Conservation (phyloP, 2,113 vertebrate species). For the Todiramphus saurophagus region DNA sequence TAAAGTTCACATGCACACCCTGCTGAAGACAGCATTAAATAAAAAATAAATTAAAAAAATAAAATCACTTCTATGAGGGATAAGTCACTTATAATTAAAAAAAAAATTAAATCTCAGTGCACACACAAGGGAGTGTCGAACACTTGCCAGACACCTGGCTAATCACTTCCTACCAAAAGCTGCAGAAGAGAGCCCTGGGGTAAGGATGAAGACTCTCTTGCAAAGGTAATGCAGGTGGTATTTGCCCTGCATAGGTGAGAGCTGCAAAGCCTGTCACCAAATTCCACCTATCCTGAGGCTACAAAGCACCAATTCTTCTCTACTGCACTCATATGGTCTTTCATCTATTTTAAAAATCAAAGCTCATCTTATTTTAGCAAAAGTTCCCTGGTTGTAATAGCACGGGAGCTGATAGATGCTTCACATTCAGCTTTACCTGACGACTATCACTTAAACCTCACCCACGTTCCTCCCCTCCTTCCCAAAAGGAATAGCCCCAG, state of each 20-base stretch:
- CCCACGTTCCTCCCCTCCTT: background rate
- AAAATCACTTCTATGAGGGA: background rate
- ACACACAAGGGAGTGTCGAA: background rate
- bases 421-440: background rate
- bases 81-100: slow-evolving; percentile 45
- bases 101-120: background rate
- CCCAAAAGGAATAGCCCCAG: background rate
- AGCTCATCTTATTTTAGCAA: background rate
- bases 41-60: background rate
- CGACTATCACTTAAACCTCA: background rate
- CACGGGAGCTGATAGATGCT: background rate
- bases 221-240: background rate
- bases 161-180: background rate
- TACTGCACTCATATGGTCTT: background rate
- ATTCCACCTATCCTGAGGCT: background rate
- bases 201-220: background rate
- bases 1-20: slow-evolving; percentile 57
- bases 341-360: background rate
- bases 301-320: background rate
- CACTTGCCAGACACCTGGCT: background rate
- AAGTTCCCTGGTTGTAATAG: background rate
- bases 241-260: background rate
- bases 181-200: background rate
- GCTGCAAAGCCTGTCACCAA: background rate
- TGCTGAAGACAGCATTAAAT: slow-evolving; percentile 30